A percentile compares a stretch with the other conserved stretches of the same genome.
Evolutionary conservation across 2,113 vertebrate genomes (phyloP).

Genomic region (Lamprotornis superbus): DNA sequence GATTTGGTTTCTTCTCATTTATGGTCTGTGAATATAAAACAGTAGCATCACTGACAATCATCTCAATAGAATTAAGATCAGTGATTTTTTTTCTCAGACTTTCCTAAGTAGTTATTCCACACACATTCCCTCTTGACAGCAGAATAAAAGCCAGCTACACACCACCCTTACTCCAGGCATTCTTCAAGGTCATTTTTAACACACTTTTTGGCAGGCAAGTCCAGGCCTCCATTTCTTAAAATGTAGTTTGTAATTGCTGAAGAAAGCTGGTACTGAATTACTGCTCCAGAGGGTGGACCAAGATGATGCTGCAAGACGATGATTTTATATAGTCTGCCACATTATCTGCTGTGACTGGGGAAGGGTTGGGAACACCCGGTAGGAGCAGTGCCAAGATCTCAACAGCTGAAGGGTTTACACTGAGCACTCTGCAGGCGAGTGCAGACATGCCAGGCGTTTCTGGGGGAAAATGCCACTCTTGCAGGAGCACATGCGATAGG

Average conservation of each 20-base stretch:
- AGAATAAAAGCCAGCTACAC: not conserved
- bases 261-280: not conserved
- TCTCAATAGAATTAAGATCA: not conserved
- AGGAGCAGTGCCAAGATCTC: not conserved
- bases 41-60: not conserved
- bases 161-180: not conserved
- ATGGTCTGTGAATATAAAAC: not conserved
- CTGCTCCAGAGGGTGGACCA: not conserved
- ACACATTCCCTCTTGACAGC: not conserved
- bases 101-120: not conserved
- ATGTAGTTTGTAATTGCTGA: not conserved
- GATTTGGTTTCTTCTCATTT: not conserved
- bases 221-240: not conserved
- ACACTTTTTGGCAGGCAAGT: not conserved
- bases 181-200: constrained; percentile 1
- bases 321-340: not conserved
- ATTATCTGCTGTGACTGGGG: not conserved
- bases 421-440: not conserved
- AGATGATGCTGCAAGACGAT: not conserved
- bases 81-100: not conserved
- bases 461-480: fast-evolving
- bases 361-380: not conserved
- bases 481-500: fast-evolving
- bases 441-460: fast-evolving
- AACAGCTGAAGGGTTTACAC: not conserved